phyloP scores from a whole-genome alignment of 1,140 invertebrate genomes.

The Thrips palmi region DNA sequence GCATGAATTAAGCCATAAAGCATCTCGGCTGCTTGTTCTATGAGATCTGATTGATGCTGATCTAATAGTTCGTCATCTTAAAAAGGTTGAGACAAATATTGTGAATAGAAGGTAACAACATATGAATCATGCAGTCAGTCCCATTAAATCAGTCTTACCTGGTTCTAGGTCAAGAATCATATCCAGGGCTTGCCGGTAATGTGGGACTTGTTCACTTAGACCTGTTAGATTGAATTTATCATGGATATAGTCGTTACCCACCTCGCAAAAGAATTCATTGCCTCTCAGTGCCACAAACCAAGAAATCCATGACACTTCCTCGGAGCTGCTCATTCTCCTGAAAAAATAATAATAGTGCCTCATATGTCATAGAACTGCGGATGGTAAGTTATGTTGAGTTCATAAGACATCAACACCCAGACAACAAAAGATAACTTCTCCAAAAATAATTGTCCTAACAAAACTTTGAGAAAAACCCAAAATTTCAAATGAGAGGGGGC shows the following conservation, averaged over 20 bases:
- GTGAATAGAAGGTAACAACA: constrained; percentile 3
- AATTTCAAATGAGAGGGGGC: too few species aligned
- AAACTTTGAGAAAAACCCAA: too few species aligned
- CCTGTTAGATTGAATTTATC: constrained; percentile 99
- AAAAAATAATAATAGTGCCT: constrained; percentile 14
- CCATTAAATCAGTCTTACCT: too few species aligned
- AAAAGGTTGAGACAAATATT: constrained; percentile 17
- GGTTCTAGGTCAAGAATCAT: constrained; percentile 99
- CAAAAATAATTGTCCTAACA: too few species aligned
- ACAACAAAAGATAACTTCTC: too few species aligned
- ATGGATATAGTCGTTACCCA: constrained; percentile 99
- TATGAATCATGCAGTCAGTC: too few species aligned
- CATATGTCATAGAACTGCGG: too few species aligned
- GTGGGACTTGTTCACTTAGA: constrained; percentile 97
- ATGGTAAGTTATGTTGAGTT: too few species aligned
- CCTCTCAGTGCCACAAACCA: constrained; percentile 98
- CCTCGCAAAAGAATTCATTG: constrained; percentile 99
- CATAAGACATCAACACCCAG: too few species aligned
- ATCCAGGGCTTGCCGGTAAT: constrained; percentile 96
- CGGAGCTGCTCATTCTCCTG: constrained; percentile 97
- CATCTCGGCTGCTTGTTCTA: constrained; percentile 99
- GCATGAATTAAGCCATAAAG: constrained; percentile 99
- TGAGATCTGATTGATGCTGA: constrained; percentile 96
- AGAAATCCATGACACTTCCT: constrained; percentile 99
- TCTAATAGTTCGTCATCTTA: constrained; percentile 82